Evolutionary conservation across 2,797 vertebrate species (phyloP).

Genomic region (Pyrocephalus nanus): DNA sequence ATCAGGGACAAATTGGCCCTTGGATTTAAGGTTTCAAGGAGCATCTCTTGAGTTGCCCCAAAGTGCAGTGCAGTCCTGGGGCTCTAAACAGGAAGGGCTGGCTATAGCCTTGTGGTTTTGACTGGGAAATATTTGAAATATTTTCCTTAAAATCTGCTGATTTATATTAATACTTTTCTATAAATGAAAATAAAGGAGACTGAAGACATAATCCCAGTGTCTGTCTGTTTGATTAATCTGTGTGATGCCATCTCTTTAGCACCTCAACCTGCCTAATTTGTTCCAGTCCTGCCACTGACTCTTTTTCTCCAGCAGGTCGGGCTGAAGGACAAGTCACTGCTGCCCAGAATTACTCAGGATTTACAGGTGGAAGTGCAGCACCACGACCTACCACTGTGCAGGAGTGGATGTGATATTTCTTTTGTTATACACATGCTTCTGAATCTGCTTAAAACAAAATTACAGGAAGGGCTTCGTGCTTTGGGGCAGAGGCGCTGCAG

Average conservation of each 20-base stretch:
- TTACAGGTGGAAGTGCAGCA: background rate
- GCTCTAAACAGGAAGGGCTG: background rate
- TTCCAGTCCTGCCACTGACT: background rate
- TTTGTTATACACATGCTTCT: background rate
- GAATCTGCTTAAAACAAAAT: background rate
- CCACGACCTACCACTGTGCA: background rate
- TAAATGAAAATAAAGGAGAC: slow-evolving; percentile 28
- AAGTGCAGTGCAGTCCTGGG: background rate
- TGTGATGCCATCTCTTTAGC: background rate
- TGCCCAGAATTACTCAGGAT: background rate
- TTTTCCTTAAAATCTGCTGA: slow-evolving; percentile 28
- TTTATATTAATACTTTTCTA: slow-evolving; percentile 5
- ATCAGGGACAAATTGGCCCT: background rate
- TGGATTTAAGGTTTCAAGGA: background rate
- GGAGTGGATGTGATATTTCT: background rate
- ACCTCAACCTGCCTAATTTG: background rate
- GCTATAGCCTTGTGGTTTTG: background rate
- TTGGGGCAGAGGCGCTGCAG: background rate
- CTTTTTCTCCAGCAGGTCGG: background rate
- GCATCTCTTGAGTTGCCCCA: background rate
- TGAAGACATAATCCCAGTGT: background rate
- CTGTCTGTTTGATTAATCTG: background rate
- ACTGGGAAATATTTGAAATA: background rate
- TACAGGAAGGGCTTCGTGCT: background rate
- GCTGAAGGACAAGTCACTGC: background rate